Percentiles rank a stretch among this genome's conserved stretches.
Evolutionary conservation across 35 echinoderm and acorn worm genomes (phyloP).

Genomic region (Strongylocentrotus purpuratus): DNA sequence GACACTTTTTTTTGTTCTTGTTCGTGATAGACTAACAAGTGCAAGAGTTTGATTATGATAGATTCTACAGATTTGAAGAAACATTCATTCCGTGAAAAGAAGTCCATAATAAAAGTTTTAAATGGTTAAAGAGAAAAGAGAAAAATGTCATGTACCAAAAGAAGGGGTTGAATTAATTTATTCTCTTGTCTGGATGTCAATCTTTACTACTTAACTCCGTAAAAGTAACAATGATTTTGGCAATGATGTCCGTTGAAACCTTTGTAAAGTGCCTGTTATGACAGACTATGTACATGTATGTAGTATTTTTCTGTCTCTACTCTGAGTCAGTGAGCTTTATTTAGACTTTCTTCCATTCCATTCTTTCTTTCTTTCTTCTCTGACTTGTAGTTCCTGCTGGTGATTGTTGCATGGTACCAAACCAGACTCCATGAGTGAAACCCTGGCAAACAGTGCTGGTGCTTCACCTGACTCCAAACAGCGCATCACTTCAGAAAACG

Average conservation of each 20-base stretch:
- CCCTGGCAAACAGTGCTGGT: slow-evolving; percentile 30
- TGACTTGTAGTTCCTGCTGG: slow-evolving; percentile 7
- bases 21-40: too few relatives aligned
- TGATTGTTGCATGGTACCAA: not conserved
- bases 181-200: too few relatives aligned
- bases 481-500: slow-evolving; percentile 44
- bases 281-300: not conserved
- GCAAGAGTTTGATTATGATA: too few relatives aligned
- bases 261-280: not conserved
- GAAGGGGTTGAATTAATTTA: too few relatives aligned
- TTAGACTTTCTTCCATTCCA: not conserved
- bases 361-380: not conserved
- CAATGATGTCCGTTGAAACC: not conserved
- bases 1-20: too few relatives aligned
- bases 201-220: not conserved
- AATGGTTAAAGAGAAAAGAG: too few relatives aligned
- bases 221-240: not conserved
- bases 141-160: too few relatives aligned
- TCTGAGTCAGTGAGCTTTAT: not conserved
- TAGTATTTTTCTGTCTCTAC: not conserved
- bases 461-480: slow-evolving; percentile 46
- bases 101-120: too few relatives aligned
- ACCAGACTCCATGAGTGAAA: slow-evolving; percentile 49
- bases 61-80: too few relatives aligned
- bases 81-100: too few relatives aligned